Base-by-base conservation (phyloP, 2,888 invertebrate species). In the Apamea monoglypha region DNA sequence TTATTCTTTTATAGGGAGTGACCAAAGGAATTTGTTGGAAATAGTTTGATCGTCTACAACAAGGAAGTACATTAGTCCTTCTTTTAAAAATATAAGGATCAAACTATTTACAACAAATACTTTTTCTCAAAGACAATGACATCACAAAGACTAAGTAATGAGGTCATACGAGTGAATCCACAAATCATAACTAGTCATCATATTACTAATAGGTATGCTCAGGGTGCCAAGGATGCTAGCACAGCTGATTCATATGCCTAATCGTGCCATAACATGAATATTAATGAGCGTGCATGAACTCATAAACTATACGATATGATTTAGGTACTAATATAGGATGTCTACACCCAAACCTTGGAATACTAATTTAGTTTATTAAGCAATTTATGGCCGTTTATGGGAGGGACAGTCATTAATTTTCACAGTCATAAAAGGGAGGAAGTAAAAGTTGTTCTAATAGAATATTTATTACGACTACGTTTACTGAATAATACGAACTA, bases 311-410 rank as follows among this genome's bases (percentile, higher is more conserved):
- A 66, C 29, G 76, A 36, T 59, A 71, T 83, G 44, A 83, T 61
- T 73, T 53, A 75, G 63, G 29, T 53, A 64, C 64, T 53, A 77
- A 69, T 40, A 81, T 76, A 59, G 74, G 66, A 44, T 50, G 64
- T 29, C 66, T 70, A 56, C 61, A 72, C 66, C 66, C n/a, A 21
- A 79, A 72, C 81, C 76, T 81, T 73, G 77, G 74, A 76, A 80
- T 79, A 78, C 68, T 74, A 80, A 87, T 87, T 78, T 77, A 78
- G 18, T 80, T 84, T 82, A 84, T 71, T 53, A 44, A 40, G 59
- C 21, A 68, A 72, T 72, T 87, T 78, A 88, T 82, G 53, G 59
- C 50, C 18, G 8, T 80, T 53, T 56, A 53, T 68, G 32, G 32
- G 44, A n/a, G 25, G 67, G 69, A 73, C 64, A 64, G 76, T 70